phyloP scores from a whole-genome alignment of 37 sponge, comb jelly and placozoan genomes.

The Crambe crambe region DNA sequence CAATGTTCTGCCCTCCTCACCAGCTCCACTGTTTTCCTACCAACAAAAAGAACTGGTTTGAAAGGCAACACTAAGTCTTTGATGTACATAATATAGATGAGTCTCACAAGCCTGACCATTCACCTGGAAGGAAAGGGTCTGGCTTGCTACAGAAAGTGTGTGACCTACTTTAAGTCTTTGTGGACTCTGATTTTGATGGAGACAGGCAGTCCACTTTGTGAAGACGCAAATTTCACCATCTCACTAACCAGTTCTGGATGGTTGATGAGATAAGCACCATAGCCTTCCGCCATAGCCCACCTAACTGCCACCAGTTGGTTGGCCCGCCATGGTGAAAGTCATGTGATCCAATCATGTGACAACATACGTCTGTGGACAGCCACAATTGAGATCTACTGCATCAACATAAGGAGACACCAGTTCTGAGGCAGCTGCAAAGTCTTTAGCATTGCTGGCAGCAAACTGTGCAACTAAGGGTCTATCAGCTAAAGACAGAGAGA shows the following conservation, averaged over 20 bases:
- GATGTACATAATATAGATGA: not conserved
- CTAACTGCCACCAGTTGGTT: too few species aligned
- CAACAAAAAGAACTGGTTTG: not conserved
- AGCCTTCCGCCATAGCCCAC: conserved; percentile 91
- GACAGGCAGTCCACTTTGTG: conserved; percentile 61
- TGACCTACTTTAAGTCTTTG: conserved; percentile 54
- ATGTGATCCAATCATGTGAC: not conserved
- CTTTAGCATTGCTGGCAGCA: conserved; percentile 83
- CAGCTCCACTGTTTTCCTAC: conserved; percentile 83
- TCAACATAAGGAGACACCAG: conserved; percentile 88
- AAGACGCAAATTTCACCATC: conserved; percentile 71
- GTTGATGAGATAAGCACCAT: conserved; percentile 69
- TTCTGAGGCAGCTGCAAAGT: conserved; percentile 85
- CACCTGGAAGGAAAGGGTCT: too few species aligned
- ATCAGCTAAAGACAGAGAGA: conserved; percentile 33
- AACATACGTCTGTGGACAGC: conserved; percentile 88
- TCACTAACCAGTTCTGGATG: conserved; percentile 77
- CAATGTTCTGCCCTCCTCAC: conserved; percentile 68
- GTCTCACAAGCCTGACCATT: too few species aligned
- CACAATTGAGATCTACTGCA: conserved; percentile 95
- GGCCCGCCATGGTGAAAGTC: not conserved
- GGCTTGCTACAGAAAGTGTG: too few species aligned
- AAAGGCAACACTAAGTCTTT: not conserved
- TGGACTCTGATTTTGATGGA: conserved; percentile 90
- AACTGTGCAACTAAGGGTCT: conserved; percentile 92